Conservation (phyloP, 2,797 vertebrate species). For the Megalops cyprinoides region DNA sequence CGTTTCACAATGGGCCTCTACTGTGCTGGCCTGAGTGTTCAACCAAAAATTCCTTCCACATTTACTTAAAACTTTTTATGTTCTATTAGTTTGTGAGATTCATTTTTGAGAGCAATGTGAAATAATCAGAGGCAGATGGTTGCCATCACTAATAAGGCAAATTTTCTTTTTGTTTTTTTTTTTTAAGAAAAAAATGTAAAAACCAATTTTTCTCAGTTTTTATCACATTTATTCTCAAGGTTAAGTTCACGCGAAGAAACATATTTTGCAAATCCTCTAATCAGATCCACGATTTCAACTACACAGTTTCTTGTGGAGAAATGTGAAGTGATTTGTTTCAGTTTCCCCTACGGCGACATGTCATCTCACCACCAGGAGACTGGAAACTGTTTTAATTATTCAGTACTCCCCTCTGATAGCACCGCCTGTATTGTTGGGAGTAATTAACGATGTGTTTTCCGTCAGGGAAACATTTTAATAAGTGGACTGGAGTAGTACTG, state of each 20-base stretch:
- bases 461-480: constrained; percentile 61
- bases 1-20: neutral
- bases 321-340: constrained; percentile 48
- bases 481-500: constrained; percentile 45
- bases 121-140: neutral
- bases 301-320: constrained; percentile 32
- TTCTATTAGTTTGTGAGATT: neutral
- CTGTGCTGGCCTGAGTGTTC: neutral
- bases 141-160: neutral
- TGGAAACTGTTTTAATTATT: constrained; percentile 64
- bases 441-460: constrained; percentile 68
- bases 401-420: constrained; percentile 51
- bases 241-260: neutral
- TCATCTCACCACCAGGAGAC: constrained; percentile 52
- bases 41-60: neutral
- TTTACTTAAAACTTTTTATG: neutral
- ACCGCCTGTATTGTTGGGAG: constrained; percentile 50
- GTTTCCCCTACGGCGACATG: constrained; percentile 42
- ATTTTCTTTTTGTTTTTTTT: neutral
- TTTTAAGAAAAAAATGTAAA: neutral
- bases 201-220: neutral
- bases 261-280: neutral
- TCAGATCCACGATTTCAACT: neutral
- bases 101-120: too few relatives aligned
- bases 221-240: too few relatives aligned